phyloP scores from a whole-genome alignment of 2,113 vertebrate species.

The Buteo buteo region DNA sequence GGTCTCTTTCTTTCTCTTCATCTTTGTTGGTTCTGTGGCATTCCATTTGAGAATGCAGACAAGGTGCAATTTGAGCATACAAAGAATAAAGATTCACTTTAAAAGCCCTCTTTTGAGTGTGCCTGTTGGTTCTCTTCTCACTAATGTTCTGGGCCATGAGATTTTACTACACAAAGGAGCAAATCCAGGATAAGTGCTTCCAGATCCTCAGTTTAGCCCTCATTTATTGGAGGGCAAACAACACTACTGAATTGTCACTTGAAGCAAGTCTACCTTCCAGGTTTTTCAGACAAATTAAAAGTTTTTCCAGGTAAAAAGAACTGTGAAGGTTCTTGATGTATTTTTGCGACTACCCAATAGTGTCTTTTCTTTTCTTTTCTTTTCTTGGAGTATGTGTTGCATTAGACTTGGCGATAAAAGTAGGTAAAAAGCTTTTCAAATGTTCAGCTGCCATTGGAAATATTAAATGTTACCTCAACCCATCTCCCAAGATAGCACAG shows the following conservation, averaged over 20 bases:
- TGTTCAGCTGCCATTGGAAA: not conserved
- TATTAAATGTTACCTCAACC: not conserved
- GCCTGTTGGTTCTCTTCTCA: not conserved
- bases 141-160: not conserved
- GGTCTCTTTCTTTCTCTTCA: not conserved
- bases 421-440: not conserved
- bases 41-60: not conserved
- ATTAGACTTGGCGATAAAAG: not conserved
- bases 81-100: not conserved
- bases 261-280: not conserved
- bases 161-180: constrained; percentile 7
- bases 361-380: not conserved
- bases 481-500: not conserved
- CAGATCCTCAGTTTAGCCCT: not conserved
- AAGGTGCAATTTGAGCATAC: not conserved
- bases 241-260: not conserved
- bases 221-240: not conserved
- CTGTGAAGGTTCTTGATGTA: not conserved
- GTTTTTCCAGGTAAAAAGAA: not conserved
- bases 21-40: not conserved
- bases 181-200: not conserved
- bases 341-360: not conserved
- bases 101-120: not conserved
- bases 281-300: not conserved
- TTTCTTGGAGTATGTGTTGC: not conserved